Evolutionary conservation across 2,888 invertebrate genomes (phyloP).

Genomic region (Drosophila affinis): DNA sequence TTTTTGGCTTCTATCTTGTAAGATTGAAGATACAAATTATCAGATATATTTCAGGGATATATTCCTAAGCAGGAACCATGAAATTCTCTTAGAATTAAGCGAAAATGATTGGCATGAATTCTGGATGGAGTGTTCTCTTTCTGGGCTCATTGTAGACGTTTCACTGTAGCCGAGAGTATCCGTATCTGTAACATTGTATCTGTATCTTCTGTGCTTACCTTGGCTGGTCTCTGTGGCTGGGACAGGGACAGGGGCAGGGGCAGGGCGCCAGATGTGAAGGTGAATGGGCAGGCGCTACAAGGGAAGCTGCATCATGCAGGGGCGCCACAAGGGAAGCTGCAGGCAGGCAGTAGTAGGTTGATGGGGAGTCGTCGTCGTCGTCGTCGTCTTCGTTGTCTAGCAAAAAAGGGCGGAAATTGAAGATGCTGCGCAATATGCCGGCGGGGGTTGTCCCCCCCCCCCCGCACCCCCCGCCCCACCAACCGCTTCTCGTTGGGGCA

Average conservation of each 20-base stretch:
- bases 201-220: conserved; percentile 54
- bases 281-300: neutral
- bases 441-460: neutral
- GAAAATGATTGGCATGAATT: too few relatives aligned
- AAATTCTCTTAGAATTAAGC: too few relatives aligned
- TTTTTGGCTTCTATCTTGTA: too few relatives aligned
- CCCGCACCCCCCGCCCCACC: too few relatives aligned
- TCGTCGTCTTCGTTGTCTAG: conserved; percentile 24
- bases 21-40: too few relatives aligned
- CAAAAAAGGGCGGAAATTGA: conserved; percentile 63
- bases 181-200: conserved; percentile 27
- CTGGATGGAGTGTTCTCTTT: neutral
- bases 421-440: conserved; percentile 74
- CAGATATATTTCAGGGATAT: too few relatives aligned
- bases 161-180: conserved; percentile 12
- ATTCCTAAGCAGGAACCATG: too few relatives aligned
- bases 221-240: conserved; percentile 25
- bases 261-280: neutral
- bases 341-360: conserved; percentile 11
- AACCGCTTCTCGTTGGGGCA: neutral
- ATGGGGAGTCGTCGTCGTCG: conserved; percentile 12
- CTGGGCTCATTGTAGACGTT: neutral
- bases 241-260: too few relatives aligned
- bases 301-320: neutral
- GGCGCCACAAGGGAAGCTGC: neutral